phyloP scores from a whole-genome alignment of 2,113 vertebrate genomes.

The Dicaeum eximium region DNA sequence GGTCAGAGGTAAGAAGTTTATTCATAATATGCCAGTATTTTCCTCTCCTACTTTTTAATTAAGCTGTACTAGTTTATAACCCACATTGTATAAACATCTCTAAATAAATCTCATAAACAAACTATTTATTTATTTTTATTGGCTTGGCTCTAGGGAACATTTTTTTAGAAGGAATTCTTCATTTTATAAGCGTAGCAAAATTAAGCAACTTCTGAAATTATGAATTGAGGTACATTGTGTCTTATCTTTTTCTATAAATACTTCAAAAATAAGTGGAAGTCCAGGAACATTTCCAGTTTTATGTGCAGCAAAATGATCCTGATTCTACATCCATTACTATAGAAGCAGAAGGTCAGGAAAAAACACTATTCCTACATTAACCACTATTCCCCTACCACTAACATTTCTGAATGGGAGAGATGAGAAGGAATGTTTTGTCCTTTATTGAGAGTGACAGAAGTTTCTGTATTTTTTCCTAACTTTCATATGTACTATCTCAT shows the following conservation, averaged over 20 bases:
- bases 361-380: neutral
- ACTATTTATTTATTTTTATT: slow-evolving; percentile 49
- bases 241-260: neutral
- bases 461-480: neutral
- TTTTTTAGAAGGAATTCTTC: neutral
- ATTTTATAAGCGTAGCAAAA: neutral
- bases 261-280: neutral
- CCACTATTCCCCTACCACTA: neutral
- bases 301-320: neutral
- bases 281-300: neutral
- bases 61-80: slow-evolving; percentile 17
- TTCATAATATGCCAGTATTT: slow-evolving; percentile 1
- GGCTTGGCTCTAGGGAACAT: neutral
- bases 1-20: neutral
- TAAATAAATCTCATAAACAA: too few species aligned
- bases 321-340: neutral
- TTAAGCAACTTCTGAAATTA: neutral
- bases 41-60: slow-evolving; percentile 20
- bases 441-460: neutral
- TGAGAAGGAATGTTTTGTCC: neutral
- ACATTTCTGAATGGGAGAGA: neutral
- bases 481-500: neutral
- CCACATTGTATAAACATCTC: neutral
- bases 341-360: neutral
- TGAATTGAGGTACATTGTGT: neutral